Evolutionary conservation across 2,797 vertebrate species (phyloP).

Genomic region (Tapera naevia): DNA sequence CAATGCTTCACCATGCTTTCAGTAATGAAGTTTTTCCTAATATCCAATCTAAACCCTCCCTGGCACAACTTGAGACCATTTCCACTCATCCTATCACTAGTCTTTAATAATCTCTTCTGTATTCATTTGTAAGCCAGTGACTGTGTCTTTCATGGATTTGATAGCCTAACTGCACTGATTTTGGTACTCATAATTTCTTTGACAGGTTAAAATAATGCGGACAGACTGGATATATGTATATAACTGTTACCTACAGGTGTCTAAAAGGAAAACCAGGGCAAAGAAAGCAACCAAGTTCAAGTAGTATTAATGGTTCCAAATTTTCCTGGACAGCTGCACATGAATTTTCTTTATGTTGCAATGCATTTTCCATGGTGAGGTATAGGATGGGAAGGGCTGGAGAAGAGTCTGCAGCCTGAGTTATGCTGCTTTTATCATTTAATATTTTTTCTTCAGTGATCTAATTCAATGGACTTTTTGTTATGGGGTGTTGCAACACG

Average conservation of each 20-base stretch:
- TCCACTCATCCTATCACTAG: too few species aligned
- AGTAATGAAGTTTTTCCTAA: too few species aligned
- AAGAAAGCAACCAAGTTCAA: neutral
- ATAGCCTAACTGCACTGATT: neutral
- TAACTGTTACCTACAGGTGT: neutral
- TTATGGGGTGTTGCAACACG: neutral
- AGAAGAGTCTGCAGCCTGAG: neutral
- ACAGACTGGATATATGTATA: too few species aligned
- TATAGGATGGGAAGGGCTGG: neutral
- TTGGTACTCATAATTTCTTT: neutral
- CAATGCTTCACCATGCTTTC: too few species aligned
- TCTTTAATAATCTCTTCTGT: neutral
- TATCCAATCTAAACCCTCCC: too few species aligned
- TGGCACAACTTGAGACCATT: too few species aligned
- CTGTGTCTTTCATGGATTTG: neutral
- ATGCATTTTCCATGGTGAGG: neutral
- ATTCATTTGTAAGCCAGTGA: neutral
- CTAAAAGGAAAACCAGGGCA: neutral
- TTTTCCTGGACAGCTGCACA: neutral
- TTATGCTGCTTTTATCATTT: neutral
- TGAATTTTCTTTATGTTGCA: neutral
- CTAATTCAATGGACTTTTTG: neutral
- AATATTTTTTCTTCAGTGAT: neutral
- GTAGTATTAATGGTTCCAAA: neutral
- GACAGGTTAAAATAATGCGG: neutral